These are phyloP conservation scores for Spodoptera frugiperda DNA, from an alignment of 1,140 invertebrate species.

Conservation along the genomic window DNA sequence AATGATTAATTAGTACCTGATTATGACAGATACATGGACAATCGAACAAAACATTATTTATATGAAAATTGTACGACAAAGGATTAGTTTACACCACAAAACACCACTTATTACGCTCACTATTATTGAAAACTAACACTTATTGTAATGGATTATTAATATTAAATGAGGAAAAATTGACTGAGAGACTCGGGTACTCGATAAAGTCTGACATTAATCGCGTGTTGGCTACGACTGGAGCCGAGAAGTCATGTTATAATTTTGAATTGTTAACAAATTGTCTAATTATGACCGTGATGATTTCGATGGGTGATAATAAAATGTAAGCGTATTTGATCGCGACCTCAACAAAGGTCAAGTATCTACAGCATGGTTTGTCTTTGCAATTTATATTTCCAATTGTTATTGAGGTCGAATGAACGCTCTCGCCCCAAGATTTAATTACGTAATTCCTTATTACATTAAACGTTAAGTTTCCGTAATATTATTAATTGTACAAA, in stretches of 20 bases:
- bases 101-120: neutral
- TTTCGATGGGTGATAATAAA: constrained; percentile 63
- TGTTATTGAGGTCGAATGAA: too few species aligned
- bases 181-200: neutral
- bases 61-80: neutral
- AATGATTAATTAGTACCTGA: constrained; percentile 15
- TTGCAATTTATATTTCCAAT: too few species aligned
- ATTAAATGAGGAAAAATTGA: constrained; percentile 8
- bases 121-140: neutral
- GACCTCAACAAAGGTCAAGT: constrained; percentile 57
- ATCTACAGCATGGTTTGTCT: constrained; percentile 54
- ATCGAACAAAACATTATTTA: constrained; percentile 1
- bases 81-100: neutral
- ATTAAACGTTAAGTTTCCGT: too few species aligned
- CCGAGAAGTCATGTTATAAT: constrained; percentile 19
- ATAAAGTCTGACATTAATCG: constrained; percentile 17
- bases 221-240: constrained; percentile 1
- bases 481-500: too few species aligned
- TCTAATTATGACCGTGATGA: constrained; percentile 70
- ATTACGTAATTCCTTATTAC: too few species aligned
- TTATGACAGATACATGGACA: constrained; percentile 20
- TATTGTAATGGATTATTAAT: neutral
- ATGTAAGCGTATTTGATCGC: constrained; percentile 49
- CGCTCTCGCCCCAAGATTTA: too few species aligned
- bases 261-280: constrained; percentile 64